These are phyloP conservation scores for Coelopa frigida DNA, from an alignment of 1,140 invertebrate species.

Conservation along the genomic window DNA sequence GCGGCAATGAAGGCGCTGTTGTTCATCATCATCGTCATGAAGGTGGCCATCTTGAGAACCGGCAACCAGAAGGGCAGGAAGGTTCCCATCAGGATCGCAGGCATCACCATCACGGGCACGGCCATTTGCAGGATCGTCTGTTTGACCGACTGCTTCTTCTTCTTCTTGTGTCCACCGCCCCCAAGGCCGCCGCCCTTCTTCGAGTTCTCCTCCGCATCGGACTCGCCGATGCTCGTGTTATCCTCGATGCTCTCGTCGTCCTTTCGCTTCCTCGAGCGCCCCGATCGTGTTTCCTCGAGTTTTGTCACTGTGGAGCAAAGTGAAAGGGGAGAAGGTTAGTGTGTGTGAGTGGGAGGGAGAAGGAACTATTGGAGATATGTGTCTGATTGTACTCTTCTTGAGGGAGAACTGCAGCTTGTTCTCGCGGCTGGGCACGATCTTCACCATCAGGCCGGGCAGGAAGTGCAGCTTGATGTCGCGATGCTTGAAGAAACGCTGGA, in stretches of 20 bases:
- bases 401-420: conserved; percentile 38
- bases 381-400: conserved; percentile 36
- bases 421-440: conserved; percentile 40
- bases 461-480: conserved; percentile 42
- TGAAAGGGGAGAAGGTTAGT: too few species aligned
- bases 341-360: too few species aligned
- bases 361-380: too few species aligned
- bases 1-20: conserved; percentile 41
- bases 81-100: conserved; percentile 34
- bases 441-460: conserved; percentile 35
- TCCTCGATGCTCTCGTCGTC: conserved; percentile 1
- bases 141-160: conserved; percentile 27
- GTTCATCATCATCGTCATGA: conserved; percentile 37
- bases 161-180: conserved; percentile 23
- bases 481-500: conserved; percentile 40
- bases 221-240: conserved; percentile 3
- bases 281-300: not conserved
- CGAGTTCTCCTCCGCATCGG: not conserved
- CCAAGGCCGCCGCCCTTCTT: conserved; percentile 10
- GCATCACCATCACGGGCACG: conserved; percentile 38
- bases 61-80: conserved; percentile 37
- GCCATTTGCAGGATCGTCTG: conserved; percentile 37
- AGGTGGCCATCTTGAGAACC: conserved; percentile 42
- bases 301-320: not conserved
- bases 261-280: conserved; percentile 1